Conservation (phyloP, 2,888 invertebrate genomes). For the Catocala fraxini region DNA sequence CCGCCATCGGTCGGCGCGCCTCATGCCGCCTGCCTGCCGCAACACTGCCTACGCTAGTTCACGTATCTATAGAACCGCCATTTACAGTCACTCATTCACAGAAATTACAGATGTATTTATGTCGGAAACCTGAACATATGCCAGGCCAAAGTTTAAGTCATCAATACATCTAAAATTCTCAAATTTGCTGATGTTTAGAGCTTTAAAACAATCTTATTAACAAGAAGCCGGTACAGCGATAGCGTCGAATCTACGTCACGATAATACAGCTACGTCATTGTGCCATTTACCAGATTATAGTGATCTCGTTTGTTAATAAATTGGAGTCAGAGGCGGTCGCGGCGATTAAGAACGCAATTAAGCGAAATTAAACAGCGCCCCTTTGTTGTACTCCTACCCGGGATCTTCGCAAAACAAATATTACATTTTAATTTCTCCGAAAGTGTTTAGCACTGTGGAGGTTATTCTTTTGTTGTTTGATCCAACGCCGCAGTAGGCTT, state of each 20-base stretch:
- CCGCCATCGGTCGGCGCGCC: too few relatives aligned
- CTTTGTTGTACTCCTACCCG: neutral
- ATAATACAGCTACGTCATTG: slow-evolving; percentile 2
- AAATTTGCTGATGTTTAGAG: too few relatives aligned
- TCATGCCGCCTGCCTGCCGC: too few relatives aligned
- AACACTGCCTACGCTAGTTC: too few relatives aligned
- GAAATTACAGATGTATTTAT: too few relatives aligned
- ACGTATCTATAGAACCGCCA: too few relatives aligned
- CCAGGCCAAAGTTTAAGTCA: too few relatives aligned
- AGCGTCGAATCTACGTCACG: neutral
- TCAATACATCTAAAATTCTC: too few relatives aligned
- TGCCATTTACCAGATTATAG: slow-evolving; percentile 4
- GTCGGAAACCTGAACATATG: too few relatives aligned
- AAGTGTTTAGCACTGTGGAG: neutral
- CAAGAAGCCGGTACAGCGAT: neutral
- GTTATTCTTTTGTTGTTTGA: slow-evolving; percentile 1
- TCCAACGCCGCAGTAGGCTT: neutral
- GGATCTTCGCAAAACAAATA: slow-evolving; percentile 2
- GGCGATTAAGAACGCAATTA: slow-evolving; percentile 7
- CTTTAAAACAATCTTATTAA: too few relatives aligned
- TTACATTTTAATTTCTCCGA: slow-evolving; percentile 4
- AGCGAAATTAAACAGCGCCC: slow-evolving; percentile 8
- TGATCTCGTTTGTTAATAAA: slow-evolving; percentile 9
- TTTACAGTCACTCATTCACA: too few relatives aligned
- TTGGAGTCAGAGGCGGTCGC: slow-evolving; percentile 5